Evolutionary conservation across 2,797 vertebrate genomes (phyloP).

Genomic region (Parauchenoglanis punctatus): DNA sequence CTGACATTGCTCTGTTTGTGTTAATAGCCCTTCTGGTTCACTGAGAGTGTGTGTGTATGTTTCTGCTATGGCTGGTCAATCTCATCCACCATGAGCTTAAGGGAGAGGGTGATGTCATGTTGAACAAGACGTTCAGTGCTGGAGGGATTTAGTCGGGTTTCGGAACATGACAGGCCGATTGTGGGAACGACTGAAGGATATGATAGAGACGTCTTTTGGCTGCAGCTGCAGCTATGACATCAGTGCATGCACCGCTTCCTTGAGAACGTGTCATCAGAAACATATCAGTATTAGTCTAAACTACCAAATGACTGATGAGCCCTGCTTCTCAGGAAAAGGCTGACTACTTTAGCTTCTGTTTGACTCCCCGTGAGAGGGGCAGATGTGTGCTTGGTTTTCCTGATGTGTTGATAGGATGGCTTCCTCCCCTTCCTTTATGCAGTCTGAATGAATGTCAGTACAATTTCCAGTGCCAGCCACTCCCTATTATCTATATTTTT

Average conservation of each 20-base stretch:
- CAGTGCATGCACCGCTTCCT: conserved; percentile 54
- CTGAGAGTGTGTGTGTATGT: conserved; percentile 42
- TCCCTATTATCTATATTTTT: neutral
- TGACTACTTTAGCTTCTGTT: conserved; percentile 12
- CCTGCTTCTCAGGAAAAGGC: conserved; percentile 55
- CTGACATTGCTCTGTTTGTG: conserved; percentile 54
- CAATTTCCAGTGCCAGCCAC: neutral
- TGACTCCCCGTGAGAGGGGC: neutral
- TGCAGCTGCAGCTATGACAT: conserved; percentile 64
- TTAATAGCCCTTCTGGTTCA: conserved; percentile 54
- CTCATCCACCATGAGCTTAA: conserved; percentile 38
- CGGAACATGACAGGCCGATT: conserved; percentile 50
- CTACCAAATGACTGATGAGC: conserved; percentile 51
- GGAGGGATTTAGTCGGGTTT: conserved; percentile 50
- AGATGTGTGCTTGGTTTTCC: conserved; percentile 13
- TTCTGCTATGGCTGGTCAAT: conserved; percentile 20
- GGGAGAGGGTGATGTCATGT: conserved; percentile 72
- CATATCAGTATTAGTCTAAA: conserved; percentile 56
- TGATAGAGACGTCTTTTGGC: conserved; percentile 72
- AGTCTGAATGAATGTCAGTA: conserved; percentile 7
- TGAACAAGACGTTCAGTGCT: conserved; percentile 54
- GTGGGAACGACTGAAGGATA: conserved; percentile 74
- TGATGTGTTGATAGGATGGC: conserved; percentile 14
- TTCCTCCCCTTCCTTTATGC: neutral
- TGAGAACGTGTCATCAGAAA: conserved; percentile 55